These are phyloP conservation scores for Drosophila suboccidentalis DNA, from an alignment of 2,888 invertebrate species.

Conservation along the genomic window DNA sequence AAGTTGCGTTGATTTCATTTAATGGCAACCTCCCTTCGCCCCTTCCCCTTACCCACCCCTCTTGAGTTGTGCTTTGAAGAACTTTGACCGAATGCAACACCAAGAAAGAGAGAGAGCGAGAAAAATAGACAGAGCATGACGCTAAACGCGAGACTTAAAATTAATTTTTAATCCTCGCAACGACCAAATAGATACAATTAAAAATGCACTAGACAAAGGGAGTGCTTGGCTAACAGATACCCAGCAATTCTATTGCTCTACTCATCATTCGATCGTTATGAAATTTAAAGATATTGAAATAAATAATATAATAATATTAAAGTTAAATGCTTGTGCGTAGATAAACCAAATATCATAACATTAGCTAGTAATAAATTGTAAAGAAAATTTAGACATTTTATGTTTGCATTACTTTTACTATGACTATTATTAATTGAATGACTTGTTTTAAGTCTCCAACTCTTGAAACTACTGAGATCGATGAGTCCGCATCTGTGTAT, in stretches of 20 bases:
- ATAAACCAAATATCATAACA: no score
- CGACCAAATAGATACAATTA: conserved; percentile 8
- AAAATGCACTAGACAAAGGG: background rate
- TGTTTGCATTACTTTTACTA: no score
- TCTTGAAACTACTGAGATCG: background rate
- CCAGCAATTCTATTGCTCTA: background rate
- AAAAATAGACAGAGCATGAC: background rate
- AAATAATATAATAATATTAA: no score
- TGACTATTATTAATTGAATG: no score
- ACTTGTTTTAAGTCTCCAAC: background rate
- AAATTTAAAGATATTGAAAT: no score
- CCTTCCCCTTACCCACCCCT: background rate
- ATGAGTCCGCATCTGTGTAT: background rate
- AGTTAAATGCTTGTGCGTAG: no score
- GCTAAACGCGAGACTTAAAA: conserved; percentile 7
- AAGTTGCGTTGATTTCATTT: conserved; percentile 51
- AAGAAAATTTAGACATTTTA: no score
- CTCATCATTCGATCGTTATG: no score
- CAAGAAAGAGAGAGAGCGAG: background rate
- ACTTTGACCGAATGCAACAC: conserved; percentile 37
- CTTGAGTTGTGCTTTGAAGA: conserved; percentile 14
- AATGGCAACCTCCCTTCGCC: conserved; percentile 15
- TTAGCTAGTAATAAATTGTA: no score
- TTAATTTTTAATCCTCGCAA: conserved; percentile 25
- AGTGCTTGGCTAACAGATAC: background rate